Evolutionary conservation across 2,888 invertebrate genomes (phyloP), one percentile per base, ranked within the genome.

Genomic region (Oasisia sp.): DNA sequence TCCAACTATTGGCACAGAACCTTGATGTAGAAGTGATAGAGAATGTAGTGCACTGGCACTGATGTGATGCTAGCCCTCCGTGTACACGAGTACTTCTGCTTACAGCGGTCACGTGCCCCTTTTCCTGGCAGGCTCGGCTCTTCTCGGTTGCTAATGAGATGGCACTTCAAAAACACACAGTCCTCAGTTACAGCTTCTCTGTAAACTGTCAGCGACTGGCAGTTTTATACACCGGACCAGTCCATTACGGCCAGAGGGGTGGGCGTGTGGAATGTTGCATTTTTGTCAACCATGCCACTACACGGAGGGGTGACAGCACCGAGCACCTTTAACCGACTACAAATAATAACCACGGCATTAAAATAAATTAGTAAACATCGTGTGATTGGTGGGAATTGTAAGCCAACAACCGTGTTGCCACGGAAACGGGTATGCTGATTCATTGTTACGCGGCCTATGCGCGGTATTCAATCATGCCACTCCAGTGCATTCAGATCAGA

Each of bases 171-270:
- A 74, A 74, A 74, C 74, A 58, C 58, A 74, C n/a, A n/a, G 27
- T 27, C 74, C 74, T 74, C 74, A 14, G 19, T 74, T 74, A 74
- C 74, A 74, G 74, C 74, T 74, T 74, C 74, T 74, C 74, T 74
- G n/a, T 74, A 74, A 74, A 74, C 74, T 74, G 74, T 74, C 74
- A 74, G 74, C n/a, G 74, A n/a, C 74, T 74, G 74, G 74, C 74
- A 74, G 74, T 74, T 74, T 74, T 74, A 74, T 74, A 74, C 27
- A 19, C 74, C 19, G 74, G 74, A 74, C 74, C 74, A 74, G 74
- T 74, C 74, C 74, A 74, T 74, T 74, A 27, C 74, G 27, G 74
- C 27, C 74, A n/a, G 19, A 74, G 74, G 74, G 74, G 74, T 74
- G 74, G 74, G 74, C 74, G 3, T 74, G 74, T 74, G 74, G 27